Evolutionary conservation across 2,888 invertebrate species (phyloP).

Genomic region (Abrostola tripartita): DNA sequence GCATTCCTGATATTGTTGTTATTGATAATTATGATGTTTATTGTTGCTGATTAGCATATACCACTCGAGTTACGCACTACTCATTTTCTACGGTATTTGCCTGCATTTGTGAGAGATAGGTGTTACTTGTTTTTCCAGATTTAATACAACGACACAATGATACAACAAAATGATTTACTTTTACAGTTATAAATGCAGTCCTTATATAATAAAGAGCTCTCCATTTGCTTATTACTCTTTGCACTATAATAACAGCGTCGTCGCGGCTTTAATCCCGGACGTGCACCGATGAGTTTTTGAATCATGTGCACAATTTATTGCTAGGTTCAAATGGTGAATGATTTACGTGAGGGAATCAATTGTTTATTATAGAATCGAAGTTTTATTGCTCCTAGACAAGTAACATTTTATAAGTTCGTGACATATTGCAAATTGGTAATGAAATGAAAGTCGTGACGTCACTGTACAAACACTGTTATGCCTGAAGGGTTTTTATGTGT

Average conservation of each 20-base stretch:
- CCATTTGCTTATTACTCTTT: conserved; percentile 9
- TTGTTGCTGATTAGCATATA: no score
- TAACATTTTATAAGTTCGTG: conserved; percentile 6
- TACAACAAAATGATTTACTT: no score
- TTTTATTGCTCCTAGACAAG: conserved; percentile 14
- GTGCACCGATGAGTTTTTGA: conserved; percentile 41
- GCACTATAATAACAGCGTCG: neutral
- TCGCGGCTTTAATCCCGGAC: conserved; percentile 38
- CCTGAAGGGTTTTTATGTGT: no score
- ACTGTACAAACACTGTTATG: no score
- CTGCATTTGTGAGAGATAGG: no score
- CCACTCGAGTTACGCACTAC: no score
- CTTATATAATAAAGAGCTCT: conserved; percentile 7
- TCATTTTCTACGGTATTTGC: no score
- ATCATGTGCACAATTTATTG: conserved; percentile 39
- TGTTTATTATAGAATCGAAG: conserved; percentile 25
- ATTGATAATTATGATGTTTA: no score
- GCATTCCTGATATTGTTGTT: no score
- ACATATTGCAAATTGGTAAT: neutral
- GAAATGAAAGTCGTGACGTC: no score
- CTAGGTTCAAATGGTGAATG: conserved; percentile 37
- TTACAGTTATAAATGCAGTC: neutral
- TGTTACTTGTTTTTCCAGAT: no score
- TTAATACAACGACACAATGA: no score
- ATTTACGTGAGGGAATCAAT: conserved; percentile 28